phyloP scores from a whole-genome alignment of 2,888 invertebrate species.

The Leucophora obtusa region DNA sequence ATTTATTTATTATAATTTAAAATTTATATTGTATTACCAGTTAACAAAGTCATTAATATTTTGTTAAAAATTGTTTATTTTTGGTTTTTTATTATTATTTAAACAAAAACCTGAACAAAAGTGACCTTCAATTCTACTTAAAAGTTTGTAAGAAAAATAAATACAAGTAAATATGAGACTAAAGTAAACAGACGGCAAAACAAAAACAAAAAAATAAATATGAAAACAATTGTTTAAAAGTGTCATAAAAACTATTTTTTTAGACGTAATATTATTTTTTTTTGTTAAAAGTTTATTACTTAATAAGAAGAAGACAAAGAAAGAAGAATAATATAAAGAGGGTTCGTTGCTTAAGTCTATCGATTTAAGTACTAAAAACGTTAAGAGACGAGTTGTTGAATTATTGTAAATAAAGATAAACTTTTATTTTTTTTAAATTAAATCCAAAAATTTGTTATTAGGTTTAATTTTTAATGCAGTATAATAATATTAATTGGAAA shows the following conservation, averaged over 20 bases:
- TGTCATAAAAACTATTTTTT: not conserved
- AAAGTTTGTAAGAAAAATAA: not conserved
- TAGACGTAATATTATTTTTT: not conserved
- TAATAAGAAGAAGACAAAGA: not conserved
- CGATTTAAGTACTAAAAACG: not conserved
- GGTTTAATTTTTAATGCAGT: too few relatives aligned
- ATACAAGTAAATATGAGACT: not conserved
- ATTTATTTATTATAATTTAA: not conserved
- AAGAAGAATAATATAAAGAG: not conserved
- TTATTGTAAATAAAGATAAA: not conserved
- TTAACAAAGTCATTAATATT: conserved; percentile 14
- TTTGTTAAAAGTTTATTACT: not conserved
- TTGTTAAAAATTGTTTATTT: not conserved
- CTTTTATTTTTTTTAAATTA: too few relatives aligned
- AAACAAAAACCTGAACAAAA: conserved; percentile 50
- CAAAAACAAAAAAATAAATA: not conserved
- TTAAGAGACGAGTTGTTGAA: not conserved
- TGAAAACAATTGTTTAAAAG: not conserved
- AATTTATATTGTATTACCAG: not conserved
- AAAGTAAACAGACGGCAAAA: not conserved
- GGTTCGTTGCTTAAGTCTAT: not conserved
- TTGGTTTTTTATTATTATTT: not conserved
- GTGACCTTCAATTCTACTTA: conserved; percentile 41
- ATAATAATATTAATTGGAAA: too few relatives aligned
- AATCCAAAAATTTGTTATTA: too few relatives aligned